Base-by-base conservation (phyloP, 2,113 vertebrate species). In the Tachysurus vachellii region DNA sequence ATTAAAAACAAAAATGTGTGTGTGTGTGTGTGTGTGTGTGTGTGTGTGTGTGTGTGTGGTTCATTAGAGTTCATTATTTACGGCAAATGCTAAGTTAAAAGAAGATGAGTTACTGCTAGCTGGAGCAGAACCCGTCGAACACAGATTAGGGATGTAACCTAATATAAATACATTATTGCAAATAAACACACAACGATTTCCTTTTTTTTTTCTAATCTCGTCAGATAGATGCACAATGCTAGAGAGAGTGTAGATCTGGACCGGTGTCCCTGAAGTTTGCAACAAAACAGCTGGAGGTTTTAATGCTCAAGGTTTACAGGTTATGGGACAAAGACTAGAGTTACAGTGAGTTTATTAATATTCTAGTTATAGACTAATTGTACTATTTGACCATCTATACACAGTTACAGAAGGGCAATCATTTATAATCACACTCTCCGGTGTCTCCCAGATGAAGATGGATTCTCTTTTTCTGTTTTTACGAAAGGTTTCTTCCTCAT, bases 1-100 rank as follows among this genome's bases (percentile, higher is more conserved):
- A 50, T 79, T 80, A 61, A 42, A 89, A 85, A 89, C 21, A 59
- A 70, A 86, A 84, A 31, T 36, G 87, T 85, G 83, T 59, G 36
- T 36, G 36, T 36, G 36, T 36, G 36, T 36, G 36, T 36, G 36
- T 36, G 47, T 9, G 47, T 50, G 47, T 50, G 47, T 50, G 47
- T 50, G 47, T 50, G 47, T 42, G 87, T 85, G 68, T 61, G 70
- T 53, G 75, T n/a, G 75, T 26, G 44, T 54, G 75, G 23, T 28
- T 79, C n/a, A 26, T 28, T 28, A 79, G 50, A 28, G 75, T 54
- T 77, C 26, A 4, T 77, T 77, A 76, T 77, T 77, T 54, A 54
- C 54, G 47, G 26, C 26, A 10, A 77, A 16, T 54, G 47, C 21
- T 53, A 50, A 42, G 5, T 5, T 59, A 23, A 77, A 85, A 70